Conservation (phyloP, 2,888 invertebrate species). For the Eupithecia inturbata region DNA sequence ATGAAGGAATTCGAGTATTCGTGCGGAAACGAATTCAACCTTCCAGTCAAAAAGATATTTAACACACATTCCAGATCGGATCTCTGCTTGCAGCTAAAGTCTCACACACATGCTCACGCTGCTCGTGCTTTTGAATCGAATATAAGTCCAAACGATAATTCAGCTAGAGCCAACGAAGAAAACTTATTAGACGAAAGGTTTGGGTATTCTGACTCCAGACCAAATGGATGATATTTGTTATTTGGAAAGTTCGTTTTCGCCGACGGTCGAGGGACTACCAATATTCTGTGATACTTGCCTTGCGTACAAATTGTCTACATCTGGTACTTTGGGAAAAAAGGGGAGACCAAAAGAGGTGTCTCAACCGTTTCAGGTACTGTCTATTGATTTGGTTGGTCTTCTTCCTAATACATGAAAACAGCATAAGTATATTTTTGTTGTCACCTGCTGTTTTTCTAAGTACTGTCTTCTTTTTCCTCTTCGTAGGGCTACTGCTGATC, state of each 20-base stretch:
- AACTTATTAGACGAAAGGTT: slow-evolving; percentile 93
- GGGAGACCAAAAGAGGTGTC: no score
- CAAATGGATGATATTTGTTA: slow-evolving; percentile 91
- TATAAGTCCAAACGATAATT: slow-evolving; percentile 78
- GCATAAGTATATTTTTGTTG: no score
- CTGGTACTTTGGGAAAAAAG: no score
- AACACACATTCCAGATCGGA: slow-evolving; percentile 78
- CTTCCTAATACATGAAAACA: no score
- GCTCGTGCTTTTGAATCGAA: slow-evolving; percentile 68
- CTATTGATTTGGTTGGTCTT: no score
- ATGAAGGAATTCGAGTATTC: slow-evolving; percentile 81
- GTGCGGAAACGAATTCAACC: slow-evolving; percentile 72
- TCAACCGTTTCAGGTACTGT: no score
- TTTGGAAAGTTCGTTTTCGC: slow-evolving; percentile 86
- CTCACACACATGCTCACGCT: slow-evolving; percentile 60
- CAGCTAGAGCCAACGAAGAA: slow-evolving; percentile 85
- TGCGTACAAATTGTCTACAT: no score
- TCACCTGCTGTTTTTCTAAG: no score
- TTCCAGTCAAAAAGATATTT: slow-evolving; percentile 66
- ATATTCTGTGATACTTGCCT: slow-evolving; percentile 69
- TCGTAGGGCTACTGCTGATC: no score
- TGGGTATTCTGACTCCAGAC: slow-evolving; percentile 94
- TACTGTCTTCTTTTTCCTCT: no score
- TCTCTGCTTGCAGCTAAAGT: slow-evolving; percentile 75
- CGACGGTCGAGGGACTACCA: slow-evolving; percentile 86